Conservation (phyloP, 2,113 vertebrate species). For the Sinosuthora webbiana region DNA sequence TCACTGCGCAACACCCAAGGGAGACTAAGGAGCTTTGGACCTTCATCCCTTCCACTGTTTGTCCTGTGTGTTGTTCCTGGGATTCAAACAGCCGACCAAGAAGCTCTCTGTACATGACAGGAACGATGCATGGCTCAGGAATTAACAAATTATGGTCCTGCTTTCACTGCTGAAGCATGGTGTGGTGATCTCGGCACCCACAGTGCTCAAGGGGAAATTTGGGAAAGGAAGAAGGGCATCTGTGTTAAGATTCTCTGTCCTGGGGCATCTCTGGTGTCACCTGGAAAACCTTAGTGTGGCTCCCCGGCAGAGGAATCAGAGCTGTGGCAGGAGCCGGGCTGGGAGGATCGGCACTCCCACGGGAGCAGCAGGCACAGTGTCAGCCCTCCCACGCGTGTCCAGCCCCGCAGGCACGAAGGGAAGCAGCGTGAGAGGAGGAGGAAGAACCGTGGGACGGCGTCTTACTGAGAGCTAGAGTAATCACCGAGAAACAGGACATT, state of each 20-base stretch:
- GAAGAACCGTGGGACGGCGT: fast-evolving
- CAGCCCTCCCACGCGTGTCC: background rate
- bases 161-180: background rate
- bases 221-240: background rate
- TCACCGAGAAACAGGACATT: background rate
- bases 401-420: background rate
- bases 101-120: background rate
- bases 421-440: background rate
- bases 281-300: background rate
- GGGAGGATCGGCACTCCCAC: fast-evolving
- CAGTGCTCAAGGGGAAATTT: fast-evolving
- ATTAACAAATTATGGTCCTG: background rate
- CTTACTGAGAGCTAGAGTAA: background rate
- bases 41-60: background rate
- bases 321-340: background rate
- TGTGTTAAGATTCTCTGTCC: fast-evolving
- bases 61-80: background rate
- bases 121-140: fast-evolving
- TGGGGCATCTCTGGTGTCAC: background rate
- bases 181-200: fast-evolving
- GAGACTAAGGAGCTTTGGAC: background rate
- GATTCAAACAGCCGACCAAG: background rate
- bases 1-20: background rate
- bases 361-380: fast-evolving
- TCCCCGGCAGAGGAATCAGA: background rate